Evolutionary conservation across 2,888 invertebrate species (phyloP).

Genomic region (Drosophila percnosoma): DNA sequence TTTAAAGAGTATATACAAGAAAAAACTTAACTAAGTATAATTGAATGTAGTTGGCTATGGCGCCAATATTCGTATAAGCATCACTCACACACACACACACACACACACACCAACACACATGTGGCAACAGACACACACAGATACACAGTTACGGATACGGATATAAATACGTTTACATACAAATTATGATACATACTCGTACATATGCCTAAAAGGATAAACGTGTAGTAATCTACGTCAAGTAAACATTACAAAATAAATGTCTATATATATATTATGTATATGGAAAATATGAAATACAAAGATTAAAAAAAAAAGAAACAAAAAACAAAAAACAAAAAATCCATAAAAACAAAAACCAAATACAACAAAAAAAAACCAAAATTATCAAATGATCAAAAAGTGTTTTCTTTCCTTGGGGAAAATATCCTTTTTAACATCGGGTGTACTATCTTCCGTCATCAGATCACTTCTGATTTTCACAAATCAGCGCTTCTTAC

Average conservation of each 20-base stretch:
- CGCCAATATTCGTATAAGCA: slow-evolving; percentile 50
- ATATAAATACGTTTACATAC: slow-evolving; percentile 37
- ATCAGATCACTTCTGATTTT: too few relatives aligned
- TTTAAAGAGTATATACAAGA: slow-evolving; percentile 73
- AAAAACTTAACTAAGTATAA: slow-evolving; percentile 56
- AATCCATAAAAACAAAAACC: slow-evolving; percentile 18
- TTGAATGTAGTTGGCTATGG: slow-evolving; percentile 58
- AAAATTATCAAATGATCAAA: slow-evolving; percentile 54
- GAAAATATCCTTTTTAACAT: not conserved
- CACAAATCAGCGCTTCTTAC: not conserved
- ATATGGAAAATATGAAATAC: slow-evolving; percentile 61
- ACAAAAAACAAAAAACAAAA: slow-evolving; percentile 24
- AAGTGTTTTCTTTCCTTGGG: not conserved
- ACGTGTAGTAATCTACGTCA: slow-evolving; percentile 73
- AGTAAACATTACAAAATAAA: slow-evolving; percentile 66
- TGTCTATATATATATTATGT: slow-evolving; percentile 67
- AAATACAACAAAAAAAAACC: slow-evolving; percentile 30
- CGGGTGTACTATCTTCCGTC: too few relatives aligned
- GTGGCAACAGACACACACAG: slow-evolving; percentile 1
- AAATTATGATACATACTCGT: slow-evolving; percentile 68
- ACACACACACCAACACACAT: slow-evolving; percentile 19
- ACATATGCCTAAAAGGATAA: slow-evolving; percentile 76
- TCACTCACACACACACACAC: slow-evolving; percentile 38
- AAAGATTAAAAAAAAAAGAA: slow-evolving; percentile 34
- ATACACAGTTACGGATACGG: slow-evolving; percentile 27